Evolutionary conservation across 2,113 vertebrate genomes (phyloP), one percentile per base, ranked within the genome.

Genomic region (Ondatra zibethicus): DNA sequence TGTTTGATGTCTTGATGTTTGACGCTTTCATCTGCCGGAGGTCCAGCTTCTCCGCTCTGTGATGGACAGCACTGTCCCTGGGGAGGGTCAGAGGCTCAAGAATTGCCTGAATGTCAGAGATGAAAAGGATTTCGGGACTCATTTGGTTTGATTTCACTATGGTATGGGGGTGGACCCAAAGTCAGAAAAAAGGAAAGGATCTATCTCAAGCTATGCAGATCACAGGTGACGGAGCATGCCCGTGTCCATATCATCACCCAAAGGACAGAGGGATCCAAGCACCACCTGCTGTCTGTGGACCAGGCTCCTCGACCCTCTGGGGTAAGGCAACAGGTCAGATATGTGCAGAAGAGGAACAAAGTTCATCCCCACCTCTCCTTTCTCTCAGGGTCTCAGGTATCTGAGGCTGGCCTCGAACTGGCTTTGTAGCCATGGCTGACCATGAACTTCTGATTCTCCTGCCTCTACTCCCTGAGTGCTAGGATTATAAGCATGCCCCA

Each of bases 1-100:
- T 70, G 36, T 97, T 97, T 96, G 96, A 98, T 96, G 93, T 92
- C 72, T 96, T 47, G 36, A 87, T 93, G 58, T 52, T 23, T 0
- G 0, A 65, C 16, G 72, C 92, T 97, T 97, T 96, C 86, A 96
- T 97, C 92, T 97, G 92, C 78, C 12, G 17, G 87, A 84, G 39
- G 31, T 47, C 68, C 81, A 73, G 61, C 97, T 95, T 92, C 94
- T 90, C 96, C 25, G 0, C 52, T 91, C 86, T 85, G 31, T 95
- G 81, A 92, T 86, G 39, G 77, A 76, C 70, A 91, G 39, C 8
- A 21, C 47, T 72, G 50, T 95, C 86, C 17, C 65, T 82, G 45
- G 86, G 81, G 95, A 95, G n/a, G 47, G 29, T 72, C 66, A 73
- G 66, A 45, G 47, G 73, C 1, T 55, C 25, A n/a, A 88, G 42